Conservation (phyloP, 2,113 vertebrate genomes). For the Panurus biarmicus region DNA sequence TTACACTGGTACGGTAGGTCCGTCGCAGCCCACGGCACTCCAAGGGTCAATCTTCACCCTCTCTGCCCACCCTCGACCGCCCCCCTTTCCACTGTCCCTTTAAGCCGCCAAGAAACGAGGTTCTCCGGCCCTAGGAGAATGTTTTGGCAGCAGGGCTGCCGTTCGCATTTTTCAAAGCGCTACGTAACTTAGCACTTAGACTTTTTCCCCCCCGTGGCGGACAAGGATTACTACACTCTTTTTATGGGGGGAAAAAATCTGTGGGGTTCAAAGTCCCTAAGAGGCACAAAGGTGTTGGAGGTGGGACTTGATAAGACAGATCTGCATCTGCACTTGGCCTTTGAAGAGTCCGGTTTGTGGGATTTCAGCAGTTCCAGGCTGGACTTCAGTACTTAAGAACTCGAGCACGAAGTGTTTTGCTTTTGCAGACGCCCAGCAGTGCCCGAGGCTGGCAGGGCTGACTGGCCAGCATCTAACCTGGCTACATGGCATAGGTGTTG, state of each 20-base stretch:
- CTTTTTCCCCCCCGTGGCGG: rapidly evolving
- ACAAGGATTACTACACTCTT: not conserved
- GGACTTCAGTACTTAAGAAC: rapidly evolving
- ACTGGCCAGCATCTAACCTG: rapidly evolving
- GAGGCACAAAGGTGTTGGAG: not conserved
- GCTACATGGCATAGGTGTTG: rapidly evolving
- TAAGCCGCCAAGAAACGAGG: not conserved
- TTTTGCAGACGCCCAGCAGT: not conserved
- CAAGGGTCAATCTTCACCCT: not conserved
- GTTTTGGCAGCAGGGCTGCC: not conserved
- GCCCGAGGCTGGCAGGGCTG: rapidly evolving
- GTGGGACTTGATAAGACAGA: not conserved
- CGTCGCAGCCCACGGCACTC: not conserved
- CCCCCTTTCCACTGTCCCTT: too few relatives aligned
- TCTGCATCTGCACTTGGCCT: too few relatives aligned
- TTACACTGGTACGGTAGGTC: too few relatives aligned
- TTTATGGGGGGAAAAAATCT: rapidly evolving
- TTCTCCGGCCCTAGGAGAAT: rapidly evolving
- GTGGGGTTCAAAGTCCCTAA: not conserved
- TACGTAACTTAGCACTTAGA: rapidly evolving
- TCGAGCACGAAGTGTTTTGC: rapidly evolving
- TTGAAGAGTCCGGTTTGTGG: not conserved
- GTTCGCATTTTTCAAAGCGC: rapidly evolving
- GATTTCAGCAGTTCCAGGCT: not conserved
- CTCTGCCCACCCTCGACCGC: not conserved